phyloP scores from a whole-genome alignment of 2,113 vertebrate genomes.

The Paratilapia polleni region DNA sequence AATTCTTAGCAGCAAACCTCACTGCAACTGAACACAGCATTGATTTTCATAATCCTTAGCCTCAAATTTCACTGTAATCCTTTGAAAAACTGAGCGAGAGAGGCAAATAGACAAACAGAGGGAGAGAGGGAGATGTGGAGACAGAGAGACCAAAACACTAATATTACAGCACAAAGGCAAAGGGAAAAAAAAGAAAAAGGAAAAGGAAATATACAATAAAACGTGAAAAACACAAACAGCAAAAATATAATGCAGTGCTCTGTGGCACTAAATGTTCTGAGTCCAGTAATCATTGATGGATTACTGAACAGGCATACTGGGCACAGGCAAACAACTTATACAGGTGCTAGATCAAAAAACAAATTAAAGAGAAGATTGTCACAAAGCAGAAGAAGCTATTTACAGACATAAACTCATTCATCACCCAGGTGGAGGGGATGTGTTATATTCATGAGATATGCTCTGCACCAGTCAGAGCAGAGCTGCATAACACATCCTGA shows the following conservation, averaged over 20 bases:
- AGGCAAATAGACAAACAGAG: constrained; percentile 19
- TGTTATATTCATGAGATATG: not conserved
- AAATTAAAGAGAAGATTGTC: not conserved
- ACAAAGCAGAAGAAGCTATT: not conserved
- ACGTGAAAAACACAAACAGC: not conserved
- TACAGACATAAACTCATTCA: not conserved
- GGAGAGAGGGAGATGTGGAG: not conserved
- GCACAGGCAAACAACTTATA: not conserved
- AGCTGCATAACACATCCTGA: not conserved
- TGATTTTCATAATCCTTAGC: constrained; percentile 75
- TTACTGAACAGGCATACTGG: not conserved
- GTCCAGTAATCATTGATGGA: constrained; percentile 2
- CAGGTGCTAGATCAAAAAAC: not conserved
- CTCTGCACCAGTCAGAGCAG: not conserved
- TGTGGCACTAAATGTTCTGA: not conserved
- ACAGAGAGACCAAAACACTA: not conserved
- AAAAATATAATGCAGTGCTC: not conserved
- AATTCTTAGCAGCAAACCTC: constrained; percentile 61
- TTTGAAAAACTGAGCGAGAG: constrained; percentile 44
- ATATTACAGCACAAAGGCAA: not conserved
- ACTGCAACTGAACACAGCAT: constrained; percentile 66
- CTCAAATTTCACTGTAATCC: constrained; percentile 75
- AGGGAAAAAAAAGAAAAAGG: not conserved
- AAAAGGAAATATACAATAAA: not conserved
- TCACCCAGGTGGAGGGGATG: not conserved